Evolutionary conservation across 2,888 invertebrate species (phyloP), one percentile per base, ranked within the genome.

Genomic region (Sabatieria punctata): DNA sequence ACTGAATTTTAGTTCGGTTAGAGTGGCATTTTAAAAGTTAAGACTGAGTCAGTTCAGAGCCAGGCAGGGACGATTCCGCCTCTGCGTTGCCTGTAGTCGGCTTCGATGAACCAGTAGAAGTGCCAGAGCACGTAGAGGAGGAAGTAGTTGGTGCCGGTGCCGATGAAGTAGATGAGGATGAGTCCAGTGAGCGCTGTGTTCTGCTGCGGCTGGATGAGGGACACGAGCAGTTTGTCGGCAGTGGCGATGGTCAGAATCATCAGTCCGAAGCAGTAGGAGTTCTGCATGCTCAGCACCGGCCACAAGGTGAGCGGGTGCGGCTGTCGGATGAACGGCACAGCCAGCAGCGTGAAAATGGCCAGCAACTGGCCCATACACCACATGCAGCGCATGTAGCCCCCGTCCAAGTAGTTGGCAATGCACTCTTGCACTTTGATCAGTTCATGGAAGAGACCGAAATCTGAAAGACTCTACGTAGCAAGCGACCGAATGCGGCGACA

Each of bases 371-470:
- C 27, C 4, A 46, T 21, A 23, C 46, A 49, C 49, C 46, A 46
- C 15, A 46, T 4, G 26, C 4, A 45, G 4, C 48, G 23, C 45
- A 45, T 39, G 22, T 46, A 48, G 18, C 49, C 60, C 8, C 60
- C 60, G 41, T 60, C 60, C 21, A 60, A 46, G 40, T 59, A 57
- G 49, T 59, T 59, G 15, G 60, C 59, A 22, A 60, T 58, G 47
- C 60, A 60, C 48, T 57, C 57, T 52, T 57, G 54, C 8, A 57
- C 57, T 43, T 55, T 50, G 38, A 58, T 56, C 19, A 58, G 46
- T 41, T 54, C 54, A 46, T 57, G 56, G 46, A 59, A 58, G 3
- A 59, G 52, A 8, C 57, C 57, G 46, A 57, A 57, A 44, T 58
- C 57, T 21, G 13, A 36, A 36, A 42, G 25, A 18, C 11, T 23